Percentiles rank a stretch among this genome's conserved stretches.
These are phyloP conservation scores for Myotis yumanensis DNA, from an alignment of 2,113 vertebrate genomes.

Conservation along the genomic window DNA sequence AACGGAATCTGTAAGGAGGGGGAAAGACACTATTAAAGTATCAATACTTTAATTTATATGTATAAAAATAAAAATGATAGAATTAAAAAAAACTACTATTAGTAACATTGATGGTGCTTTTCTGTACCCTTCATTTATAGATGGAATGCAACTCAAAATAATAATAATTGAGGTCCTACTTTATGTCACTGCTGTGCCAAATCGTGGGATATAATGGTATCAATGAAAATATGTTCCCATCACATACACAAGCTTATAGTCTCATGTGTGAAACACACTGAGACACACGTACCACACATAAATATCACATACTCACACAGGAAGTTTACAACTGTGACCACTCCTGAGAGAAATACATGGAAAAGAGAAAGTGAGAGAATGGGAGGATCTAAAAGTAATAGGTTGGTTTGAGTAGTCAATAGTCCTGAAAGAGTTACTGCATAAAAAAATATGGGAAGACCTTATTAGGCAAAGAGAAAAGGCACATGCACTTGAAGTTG, in stretches of 20 bases:
- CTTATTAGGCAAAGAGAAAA: not conserved
- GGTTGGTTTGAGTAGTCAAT: not conserved
- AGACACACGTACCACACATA: not conserved
- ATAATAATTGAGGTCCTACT: not conserved
- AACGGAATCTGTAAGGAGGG: not conserved
- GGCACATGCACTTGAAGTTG: not conserved
- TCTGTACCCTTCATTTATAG: not conserved
- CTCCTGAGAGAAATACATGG: not conserved
- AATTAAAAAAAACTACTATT: not conserved
- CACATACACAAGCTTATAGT: not conserved
- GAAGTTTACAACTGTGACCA: not conserved
- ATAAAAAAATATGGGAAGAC: not conserved
- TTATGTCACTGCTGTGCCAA: not conserved
- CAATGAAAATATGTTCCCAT: not conserved
- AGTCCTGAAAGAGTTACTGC: not conserved
- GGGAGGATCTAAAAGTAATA: not conserved
- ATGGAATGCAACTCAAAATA: not conserved
- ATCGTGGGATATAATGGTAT: not conserved
- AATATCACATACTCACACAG: not conserved
- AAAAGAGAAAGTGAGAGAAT: not conserved
- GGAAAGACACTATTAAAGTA: not conserved
- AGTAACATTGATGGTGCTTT: not conserved
- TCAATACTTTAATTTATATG: not conserved
- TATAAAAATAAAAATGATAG: not conserved
- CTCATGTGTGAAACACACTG: not conserved